Conservation (phyloP, 2,113 vertebrate genomes). For the Setophaga petechia region DNA sequence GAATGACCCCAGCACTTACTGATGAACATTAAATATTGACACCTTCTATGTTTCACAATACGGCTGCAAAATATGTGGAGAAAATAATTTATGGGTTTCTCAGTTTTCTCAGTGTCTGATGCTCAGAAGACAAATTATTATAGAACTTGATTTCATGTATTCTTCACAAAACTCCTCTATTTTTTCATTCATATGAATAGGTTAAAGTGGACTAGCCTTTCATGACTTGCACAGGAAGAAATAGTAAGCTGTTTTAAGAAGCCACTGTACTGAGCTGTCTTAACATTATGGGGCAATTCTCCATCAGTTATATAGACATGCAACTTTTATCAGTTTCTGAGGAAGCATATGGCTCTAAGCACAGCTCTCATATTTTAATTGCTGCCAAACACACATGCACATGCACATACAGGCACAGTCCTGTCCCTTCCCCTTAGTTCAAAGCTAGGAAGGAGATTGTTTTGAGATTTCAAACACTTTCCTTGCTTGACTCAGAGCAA, state of each 20-base stretch:
- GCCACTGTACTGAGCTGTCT: background rate
- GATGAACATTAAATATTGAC: background rate
- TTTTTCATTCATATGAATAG: background rate
- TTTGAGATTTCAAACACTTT: conserved; percentile 39
- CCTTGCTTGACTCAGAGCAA: background rate
- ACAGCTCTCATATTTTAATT: conserved; percentile 7
- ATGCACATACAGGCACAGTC: accelerated
- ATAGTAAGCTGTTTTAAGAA: background rate
- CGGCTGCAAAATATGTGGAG: background rate
- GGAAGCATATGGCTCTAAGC: conserved; percentile 24
- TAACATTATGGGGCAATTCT: background rate
- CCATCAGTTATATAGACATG: background rate
- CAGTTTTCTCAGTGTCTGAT: background rate
- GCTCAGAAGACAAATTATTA: background rate
- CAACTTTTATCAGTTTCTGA: conserved; percentile 28
- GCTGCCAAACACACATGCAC: background rate
- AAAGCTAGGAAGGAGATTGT: background rate
- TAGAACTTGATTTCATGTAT: background rate
- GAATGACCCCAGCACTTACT: background rate
- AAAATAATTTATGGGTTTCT: background rate
- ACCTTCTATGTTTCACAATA: background rate
- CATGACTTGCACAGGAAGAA: background rate
- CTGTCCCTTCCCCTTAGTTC: background rate
- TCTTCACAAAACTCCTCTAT: background rate
- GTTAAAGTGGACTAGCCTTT: background rate